Base-by-base conservation (phyloP, 2,113 vertebrate species). In the Rhinogobius similis region DNA sequence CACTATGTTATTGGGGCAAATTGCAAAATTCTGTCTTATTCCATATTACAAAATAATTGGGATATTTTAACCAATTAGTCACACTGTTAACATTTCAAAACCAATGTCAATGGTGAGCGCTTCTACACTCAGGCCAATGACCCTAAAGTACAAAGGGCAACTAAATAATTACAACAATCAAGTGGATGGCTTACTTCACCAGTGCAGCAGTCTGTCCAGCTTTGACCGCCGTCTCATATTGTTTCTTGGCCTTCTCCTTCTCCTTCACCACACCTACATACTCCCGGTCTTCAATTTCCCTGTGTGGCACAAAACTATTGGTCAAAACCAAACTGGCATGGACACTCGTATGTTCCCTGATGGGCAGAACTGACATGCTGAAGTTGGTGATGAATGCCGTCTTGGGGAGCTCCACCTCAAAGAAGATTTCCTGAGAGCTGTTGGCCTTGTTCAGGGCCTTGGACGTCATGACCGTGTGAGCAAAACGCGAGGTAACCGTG, bases 331-430 rank as follows among this genome's bases (percentile, higher is more conserved):
- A 62, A 36, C n/a, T n/a, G n/a, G n/a, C 9, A 23, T 12, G n/a
- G 9, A 13, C 10, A 62, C 12, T 41, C 20, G n/a, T 36, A 39
- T 36, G 32, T 55, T 55, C 52, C 20, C 52, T 26, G 46, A 21
- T 21, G 20, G 2, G 46, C n/a, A 18, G 10, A 61, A 93, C 96
- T 61, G 77, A 99, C 97, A 98, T 95, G 94, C 89, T 96, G 82
- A 99, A 99, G 91, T 96, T 96, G 72, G 94, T 94, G 89, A 98
- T 98, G 90, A 98, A 99, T 69, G 96, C 96, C 0, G 95, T 96
- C 73, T 96, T 98, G 26, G 97, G 97, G 24, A 99, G 91, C 0
- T 98, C 95, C 87, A 99, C 89, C 41, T 98, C 93, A 12, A 97
- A 99, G 71, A 91, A 76, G 43, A 95, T 93, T 91, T 99, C 96